Conservation (phyloP, 2,888 invertebrate species). For the Odontomyia ornata region DNA sequence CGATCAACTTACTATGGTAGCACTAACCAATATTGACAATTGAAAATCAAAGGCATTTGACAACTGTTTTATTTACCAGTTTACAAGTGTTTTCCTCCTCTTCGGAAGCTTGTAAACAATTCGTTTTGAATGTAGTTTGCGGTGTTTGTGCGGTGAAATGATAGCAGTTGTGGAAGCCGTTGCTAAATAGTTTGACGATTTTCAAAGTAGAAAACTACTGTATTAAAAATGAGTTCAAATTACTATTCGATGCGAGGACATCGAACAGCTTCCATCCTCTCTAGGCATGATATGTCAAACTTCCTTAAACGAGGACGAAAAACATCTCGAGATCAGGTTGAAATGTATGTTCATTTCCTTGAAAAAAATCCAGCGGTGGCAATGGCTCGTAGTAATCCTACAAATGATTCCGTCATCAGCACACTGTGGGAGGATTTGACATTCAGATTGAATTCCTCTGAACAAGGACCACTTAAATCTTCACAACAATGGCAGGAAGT, state of each 20-base stretch:
- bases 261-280: neutral
- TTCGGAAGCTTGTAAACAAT: too few relatives aligned
- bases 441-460: conserved; percentile 22
- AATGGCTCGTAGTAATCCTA: conserved; percentile 39
- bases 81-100: too few relatives aligned
- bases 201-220: too few relatives aligned
- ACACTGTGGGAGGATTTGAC: conserved; percentile 31
- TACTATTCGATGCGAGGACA: conserved; percentile 25
- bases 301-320: conserved; percentile 34
- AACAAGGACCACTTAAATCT: conserved; percentile 33
- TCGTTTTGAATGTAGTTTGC: too few relatives aligned
- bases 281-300: conserved; percentile 24
- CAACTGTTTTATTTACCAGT: too few relatives aligned
- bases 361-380: conserved; percentile 33
- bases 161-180: too few relatives aligned
- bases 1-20: too few relatives aligned
- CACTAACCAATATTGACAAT: too few relatives aligned
- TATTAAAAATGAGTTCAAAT: too few relatives aligned
- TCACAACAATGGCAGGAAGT: conserved; percentile 40
- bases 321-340: conserved; percentile 37
- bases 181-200: too few relatives aligned
- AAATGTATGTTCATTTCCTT: conserved; percentile 39
- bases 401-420: conserved; percentile 21
- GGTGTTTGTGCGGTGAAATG: too few relatives aligned
- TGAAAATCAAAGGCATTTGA: too few relatives aligned